These are phyloP conservation scores for Lepisosteus oculatus DNA, from an alignment of 2,113 vertebrate species.

Conservation along the genomic window DNA sequence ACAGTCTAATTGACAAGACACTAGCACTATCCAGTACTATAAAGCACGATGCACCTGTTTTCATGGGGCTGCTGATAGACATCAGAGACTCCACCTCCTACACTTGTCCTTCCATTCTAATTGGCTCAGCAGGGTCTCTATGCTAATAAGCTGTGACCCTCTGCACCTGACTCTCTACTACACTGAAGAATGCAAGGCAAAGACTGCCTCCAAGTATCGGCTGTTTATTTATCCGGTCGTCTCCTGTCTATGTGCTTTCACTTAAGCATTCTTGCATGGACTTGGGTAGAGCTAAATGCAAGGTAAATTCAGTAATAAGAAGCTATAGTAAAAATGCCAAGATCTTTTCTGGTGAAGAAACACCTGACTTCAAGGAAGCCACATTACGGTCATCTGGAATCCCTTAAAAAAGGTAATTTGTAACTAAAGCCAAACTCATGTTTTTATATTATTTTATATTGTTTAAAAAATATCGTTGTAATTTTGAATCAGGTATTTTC, in stretches of 20 bases:
- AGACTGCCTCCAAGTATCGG: constrained; percentile 39
- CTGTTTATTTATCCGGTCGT: constrained; percentile 38
- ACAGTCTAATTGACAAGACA: not conserved
- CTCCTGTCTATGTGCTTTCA: constrained; percentile 16
- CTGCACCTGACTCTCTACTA: constrained; percentile 47
- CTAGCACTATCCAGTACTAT: not conserved
- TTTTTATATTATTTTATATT: too few relatives aligned
- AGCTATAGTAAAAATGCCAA: constrained; percentile 44
- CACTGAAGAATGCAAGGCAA: constrained; percentile 25
- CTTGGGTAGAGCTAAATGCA: not conserved
- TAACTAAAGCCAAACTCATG: too few relatives aligned
- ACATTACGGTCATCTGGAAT: constrained; percentile 32
- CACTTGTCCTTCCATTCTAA: constrained; percentile 40
- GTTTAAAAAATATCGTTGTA: too few relatives aligned
- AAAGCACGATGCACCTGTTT: constrained; percentile 44
- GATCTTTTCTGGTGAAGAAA: constrained; percentile 59
- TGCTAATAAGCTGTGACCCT: constrained; percentile 38
- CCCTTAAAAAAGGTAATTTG: constrained; percentile 34
- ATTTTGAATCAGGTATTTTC: too few relatives aligned
- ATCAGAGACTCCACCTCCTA: constrained; percentile 24
- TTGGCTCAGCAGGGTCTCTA: constrained; percentile 38
- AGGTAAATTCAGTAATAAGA: not conserved
- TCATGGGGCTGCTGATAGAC: constrained; percentile 34
- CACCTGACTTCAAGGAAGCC: constrained; percentile 46
- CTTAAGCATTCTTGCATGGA: constrained; percentile 12